These are phyloP conservation scores for Tinea trinotella DNA, from an alignment of 2,888 invertebrate genomes.

Conservation along the genomic window DNA sequence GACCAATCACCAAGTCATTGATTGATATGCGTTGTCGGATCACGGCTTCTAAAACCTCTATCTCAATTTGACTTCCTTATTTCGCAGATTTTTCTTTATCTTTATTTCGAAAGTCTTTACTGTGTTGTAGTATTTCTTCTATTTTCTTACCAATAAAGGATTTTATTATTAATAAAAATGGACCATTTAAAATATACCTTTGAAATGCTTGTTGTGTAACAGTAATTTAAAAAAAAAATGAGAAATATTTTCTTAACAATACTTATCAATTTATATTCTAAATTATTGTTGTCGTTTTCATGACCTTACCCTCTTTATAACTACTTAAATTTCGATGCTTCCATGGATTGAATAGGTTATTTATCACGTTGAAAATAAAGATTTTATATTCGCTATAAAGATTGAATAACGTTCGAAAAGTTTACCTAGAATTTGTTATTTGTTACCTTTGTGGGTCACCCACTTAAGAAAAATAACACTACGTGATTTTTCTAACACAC, in stretches of 20 bases:
- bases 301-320: background rate
- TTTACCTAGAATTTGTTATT: background rate
- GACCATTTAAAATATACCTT: too few species aligned
- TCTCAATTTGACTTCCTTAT: too few species aligned
- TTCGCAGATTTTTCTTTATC: too few species aligned
- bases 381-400: conserved; percentile 14
- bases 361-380: conserved; percentile 7
- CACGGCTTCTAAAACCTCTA: too few species aligned
- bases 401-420: background rate
- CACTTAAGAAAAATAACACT: background rate
- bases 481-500: background rate
- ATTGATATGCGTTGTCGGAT: conserved; percentile 3
- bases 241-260: background rate
- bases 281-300: conserved; percentile 7
- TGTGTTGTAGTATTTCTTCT: too few species aligned
- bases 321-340: conserved; percentile 3
- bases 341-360: background rate
- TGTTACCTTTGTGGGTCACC: background rate
- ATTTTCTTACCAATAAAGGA: too few species aligned
- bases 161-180: too few species aligned
- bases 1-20: background rate
- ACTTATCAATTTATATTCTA: background rate
- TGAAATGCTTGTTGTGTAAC: too few species aligned
- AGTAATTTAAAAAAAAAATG: background rate
- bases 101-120: too few species aligned